Conservation (phyloP, 2,888 invertebrate genomes). For the Oligia latruncula region DNA sequence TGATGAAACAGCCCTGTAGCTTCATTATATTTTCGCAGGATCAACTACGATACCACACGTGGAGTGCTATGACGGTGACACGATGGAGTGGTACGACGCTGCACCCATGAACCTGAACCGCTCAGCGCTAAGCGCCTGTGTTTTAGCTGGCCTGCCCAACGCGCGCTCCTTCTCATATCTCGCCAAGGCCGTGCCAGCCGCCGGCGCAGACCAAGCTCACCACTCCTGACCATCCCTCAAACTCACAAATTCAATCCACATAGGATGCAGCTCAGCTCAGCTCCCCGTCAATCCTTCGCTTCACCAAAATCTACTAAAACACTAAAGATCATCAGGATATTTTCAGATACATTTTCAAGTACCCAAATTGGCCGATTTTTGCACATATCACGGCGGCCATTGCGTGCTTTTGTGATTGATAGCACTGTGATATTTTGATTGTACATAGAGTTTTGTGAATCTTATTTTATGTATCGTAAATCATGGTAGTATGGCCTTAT, state of each 20-base stretch:
- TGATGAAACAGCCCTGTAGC: neutral
- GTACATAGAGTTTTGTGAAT: conserved; percentile 83
- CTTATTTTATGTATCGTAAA: conserved; percentile 81
- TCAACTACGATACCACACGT: conserved; percentile 93
- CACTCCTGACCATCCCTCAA: conserved; percentile 71
- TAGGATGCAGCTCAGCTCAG: conserved; percentile 39
- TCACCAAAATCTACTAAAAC: conserved; percentile 40
- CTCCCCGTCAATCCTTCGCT: conserved; percentile 64
- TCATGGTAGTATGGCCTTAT: conserved; percentile 78
- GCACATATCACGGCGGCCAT: conserved; percentile 43
- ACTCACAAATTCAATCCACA: conserved; percentile 49
- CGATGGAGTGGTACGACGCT: conserved; percentile 92
- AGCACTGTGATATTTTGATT: conserved; percentile 84
- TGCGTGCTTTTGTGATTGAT: conserved; percentile 52
- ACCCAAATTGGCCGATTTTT: conserved; percentile 56
- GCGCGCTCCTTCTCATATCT: conserved; percentile 92
- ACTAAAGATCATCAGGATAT: conserved; percentile 45
- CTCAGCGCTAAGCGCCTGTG: conserved; percentile 95
- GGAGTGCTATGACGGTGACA: conserved; percentile 93
- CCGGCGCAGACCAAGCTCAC: conserved; percentile 86
- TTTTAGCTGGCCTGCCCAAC: conserved; percentile 93
- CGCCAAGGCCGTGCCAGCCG: conserved; percentile 87
- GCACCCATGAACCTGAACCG: conserved; percentile 95
- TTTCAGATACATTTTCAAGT: conserved; percentile 60
- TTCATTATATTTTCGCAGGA: conserved; percentile 82